Conservation (phyloP, 1,140 invertebrate genomes). For the Leptopilina clavipes region DNA sequence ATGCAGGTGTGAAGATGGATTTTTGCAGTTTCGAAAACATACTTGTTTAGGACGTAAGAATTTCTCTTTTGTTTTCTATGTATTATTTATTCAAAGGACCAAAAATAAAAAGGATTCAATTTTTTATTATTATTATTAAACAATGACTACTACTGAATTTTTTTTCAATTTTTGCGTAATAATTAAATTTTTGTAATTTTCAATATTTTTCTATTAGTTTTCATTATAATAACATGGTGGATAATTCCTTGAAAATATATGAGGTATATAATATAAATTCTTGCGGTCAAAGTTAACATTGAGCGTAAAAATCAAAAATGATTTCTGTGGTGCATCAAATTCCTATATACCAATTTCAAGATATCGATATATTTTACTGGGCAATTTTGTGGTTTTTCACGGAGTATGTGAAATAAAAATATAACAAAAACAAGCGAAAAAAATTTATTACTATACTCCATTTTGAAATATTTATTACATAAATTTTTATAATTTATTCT, state of each 20-base stretch:
- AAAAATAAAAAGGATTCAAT: no score
- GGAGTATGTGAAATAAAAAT: neutral
- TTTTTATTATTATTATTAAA: no score
- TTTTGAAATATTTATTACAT: no score
- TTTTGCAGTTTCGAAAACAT: constrained; percentile 88
- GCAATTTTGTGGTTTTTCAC: constrained; percentile 3
- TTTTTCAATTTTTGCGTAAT: no score
- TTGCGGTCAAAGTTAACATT: neutral
- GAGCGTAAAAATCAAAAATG: neutral
- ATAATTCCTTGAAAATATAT: neutral
- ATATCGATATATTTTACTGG: constrained; percentile 10
- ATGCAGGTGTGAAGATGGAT: constrained; percentile 87
- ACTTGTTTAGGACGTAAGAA: constrained; percentile 91
- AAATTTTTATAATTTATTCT: no score
- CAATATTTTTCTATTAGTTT: neutral
- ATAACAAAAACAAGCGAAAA: neutral
- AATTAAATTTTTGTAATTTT: no score
- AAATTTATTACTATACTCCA: no score
- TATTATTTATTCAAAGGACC: no score
- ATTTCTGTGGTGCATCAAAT: constrained; percentile 24
- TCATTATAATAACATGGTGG: neutral
- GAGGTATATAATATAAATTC: constrained; percentile 25
- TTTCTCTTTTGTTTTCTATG: constrained; percentile 7
- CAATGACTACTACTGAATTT: no score
- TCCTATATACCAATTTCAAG: constrained; percentile 11